Evolutionary conservation across 2,113 vertebrate species (phyloP).

Genomic region (Rhizomys pruinosus): DNA sequence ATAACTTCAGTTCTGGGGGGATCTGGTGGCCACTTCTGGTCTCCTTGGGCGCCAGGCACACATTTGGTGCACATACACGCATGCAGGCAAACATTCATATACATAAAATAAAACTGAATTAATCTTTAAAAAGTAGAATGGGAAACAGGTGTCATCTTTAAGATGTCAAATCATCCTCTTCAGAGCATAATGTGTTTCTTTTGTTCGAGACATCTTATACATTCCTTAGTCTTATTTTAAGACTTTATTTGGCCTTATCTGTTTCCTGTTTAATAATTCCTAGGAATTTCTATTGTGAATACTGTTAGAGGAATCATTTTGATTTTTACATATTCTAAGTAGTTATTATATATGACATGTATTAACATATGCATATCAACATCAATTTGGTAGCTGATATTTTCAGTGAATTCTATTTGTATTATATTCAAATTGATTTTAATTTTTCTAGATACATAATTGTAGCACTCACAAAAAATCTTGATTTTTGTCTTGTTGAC

Average conservation of each 20-base stretch:
- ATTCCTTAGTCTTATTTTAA: not conserved
- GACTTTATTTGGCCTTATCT: not conserved
- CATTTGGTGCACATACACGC: no score
- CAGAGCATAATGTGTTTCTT: not conserved
- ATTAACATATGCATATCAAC: not conserved
- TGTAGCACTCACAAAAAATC: not conserved
- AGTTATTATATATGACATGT: not conserved
- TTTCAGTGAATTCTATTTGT: not conserved
- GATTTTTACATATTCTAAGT: not conserved
- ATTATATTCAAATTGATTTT: not conserved
- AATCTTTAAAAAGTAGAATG: no score
- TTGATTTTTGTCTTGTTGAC: not conserved
- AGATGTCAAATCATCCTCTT: not conserved
- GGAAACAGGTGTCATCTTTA: not conserved
- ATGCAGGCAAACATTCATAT: no score
- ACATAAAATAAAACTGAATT: no score
- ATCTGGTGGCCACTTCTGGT: no score
- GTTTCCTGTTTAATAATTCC: not conserved
- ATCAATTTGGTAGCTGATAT: not conserved
- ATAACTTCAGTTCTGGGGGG: no score
- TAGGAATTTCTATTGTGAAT: not conserved
- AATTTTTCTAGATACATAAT: not conserved
- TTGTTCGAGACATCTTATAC: not conserved
- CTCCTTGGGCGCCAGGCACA: no score
- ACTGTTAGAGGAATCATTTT: not conserved